Evolutionary conservation across 2,888 invertebrate genomes (phyloP).

Genomic region (Laspeyria flexula): DNA sequence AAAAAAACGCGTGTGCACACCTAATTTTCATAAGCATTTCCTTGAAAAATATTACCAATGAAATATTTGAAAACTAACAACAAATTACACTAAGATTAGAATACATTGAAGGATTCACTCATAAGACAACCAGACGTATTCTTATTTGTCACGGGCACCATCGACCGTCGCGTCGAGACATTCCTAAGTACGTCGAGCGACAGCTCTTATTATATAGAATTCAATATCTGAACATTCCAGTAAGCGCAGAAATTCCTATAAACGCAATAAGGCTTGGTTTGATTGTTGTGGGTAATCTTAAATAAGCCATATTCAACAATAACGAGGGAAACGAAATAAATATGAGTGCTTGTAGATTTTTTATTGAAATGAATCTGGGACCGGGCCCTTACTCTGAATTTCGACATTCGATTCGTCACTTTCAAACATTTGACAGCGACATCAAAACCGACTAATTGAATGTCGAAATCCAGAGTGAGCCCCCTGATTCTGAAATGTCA

Average conservation of each 20-base stretch:
- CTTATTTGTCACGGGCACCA: slow-evolving; percentile 7
- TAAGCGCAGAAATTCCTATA: slow-evolving; percentile 32
- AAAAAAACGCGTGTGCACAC: no score
- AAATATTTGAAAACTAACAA: no score
- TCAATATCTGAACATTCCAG: slow-evolving; percentile 48
- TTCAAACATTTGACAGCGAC: no score
- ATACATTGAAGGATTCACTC: not conserved
- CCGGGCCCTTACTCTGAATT: no score
- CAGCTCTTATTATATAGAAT: slow-evolving; percentile 39
- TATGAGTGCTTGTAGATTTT: slow-evolving; percentile 9
- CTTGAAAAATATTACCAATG: no score
- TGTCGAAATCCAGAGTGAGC: no score
- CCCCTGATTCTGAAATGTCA: no score
- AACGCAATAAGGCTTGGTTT: slow-evolving; percentile 45
- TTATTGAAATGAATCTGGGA: slow-evolving; percentile 7
- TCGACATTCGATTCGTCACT: no score
- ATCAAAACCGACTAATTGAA: no score
- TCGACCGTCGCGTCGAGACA: slow-evolving; percentile 14
- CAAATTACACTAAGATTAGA: not conserved
- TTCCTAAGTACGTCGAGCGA: slow-evolving; percentile 23
- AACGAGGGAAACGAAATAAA: slow-evolving; percentile 17
- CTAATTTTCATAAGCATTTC: no score
- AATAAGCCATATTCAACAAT: slow-evolving; percentile 45
- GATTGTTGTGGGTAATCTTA: slow-evolving; percentile 46
- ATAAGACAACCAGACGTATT: slow-evolving; percentile 14